Evolutionary conservation across 2,113 vertebrate species (phyloP).

Genomic region (Toxotes chatareus): DNA sequence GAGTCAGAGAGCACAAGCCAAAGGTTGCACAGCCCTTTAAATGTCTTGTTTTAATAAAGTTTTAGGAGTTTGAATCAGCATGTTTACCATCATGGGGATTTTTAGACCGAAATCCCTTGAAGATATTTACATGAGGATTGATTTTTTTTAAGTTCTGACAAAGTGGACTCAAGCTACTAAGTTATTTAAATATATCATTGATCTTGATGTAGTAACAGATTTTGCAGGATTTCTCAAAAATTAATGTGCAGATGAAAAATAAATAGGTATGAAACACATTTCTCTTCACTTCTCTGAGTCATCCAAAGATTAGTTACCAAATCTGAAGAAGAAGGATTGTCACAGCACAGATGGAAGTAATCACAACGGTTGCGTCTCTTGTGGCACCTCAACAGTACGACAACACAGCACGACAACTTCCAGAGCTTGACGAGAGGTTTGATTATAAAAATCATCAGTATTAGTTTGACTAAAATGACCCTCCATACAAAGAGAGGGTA

Average conservation of each 20-base stretch:
- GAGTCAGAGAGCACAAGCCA: background rate
- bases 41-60: background rate
- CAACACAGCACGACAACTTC: background rate
- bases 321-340: background rate
- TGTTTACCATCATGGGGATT: background rate
- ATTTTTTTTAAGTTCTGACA: background rate
- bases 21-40: background rate
- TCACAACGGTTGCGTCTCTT: too few species aligned
- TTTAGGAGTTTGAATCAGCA: too few species aligned
- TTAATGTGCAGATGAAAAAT: background rate
- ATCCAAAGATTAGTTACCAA: background rate
- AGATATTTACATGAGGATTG: background rate
- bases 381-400: too few species aligned
- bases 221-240: background rate
- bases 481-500: background rate
- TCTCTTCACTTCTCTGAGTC: too few species aligned
- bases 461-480: background rate
- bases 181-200: background rate
- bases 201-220: background rate
- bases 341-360: background rate
- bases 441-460: background rate
- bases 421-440: background rate
- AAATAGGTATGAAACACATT: background rate
- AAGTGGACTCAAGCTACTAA: background rate
- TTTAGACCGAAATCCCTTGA: background rate